Percentiles rank a stretch among this genome's conserved stretches.
These are phyloP conservation scores for Netelia fuscicornis DNA, from an alignment of 2,888 invertebrate genomes.

Conservation along the genomic window DNA sequence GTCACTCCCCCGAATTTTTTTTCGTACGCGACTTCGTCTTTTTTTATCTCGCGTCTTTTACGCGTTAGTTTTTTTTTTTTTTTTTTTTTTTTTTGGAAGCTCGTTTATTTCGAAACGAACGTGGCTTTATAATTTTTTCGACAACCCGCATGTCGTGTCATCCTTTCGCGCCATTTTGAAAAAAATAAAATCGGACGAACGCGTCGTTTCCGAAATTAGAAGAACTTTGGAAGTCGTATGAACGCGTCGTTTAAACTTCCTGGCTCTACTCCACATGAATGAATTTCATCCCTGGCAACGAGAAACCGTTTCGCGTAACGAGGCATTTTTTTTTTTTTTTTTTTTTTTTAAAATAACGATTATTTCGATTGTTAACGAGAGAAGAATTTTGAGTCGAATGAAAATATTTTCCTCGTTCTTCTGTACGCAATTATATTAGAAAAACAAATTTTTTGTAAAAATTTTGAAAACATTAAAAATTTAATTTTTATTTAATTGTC, in stretches of 20 bases:
- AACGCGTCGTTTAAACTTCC: not conserved
- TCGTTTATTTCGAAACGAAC: not conserved
- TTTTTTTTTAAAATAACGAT: not conserved
- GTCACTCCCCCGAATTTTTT: not conserved
- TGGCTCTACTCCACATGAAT: constrained; percentile 40
- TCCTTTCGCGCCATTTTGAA: no score
- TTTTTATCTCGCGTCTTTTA: not conserved
- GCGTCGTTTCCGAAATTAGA: constrained; percentile 59
- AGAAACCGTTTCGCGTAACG: not conserved
- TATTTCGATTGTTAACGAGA: not conserved
- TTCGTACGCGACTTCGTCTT: not conserved
- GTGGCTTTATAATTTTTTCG: not conserved
- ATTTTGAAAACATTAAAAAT: no score
- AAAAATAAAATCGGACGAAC: not conserved
- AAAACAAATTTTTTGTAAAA: no score
- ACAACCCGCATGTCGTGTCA: not conserved
- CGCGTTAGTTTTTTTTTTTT: not conserved
- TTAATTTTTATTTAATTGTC: no score
- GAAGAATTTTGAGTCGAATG: no score
- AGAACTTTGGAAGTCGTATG: constrained; percentile 42
- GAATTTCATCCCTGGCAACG: constrained; percentile 37
- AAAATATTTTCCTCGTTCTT: no score
- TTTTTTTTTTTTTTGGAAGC: not conserved
- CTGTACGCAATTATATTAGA: no score
- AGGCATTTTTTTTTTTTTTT: not conserved